Evolutionary conservation across 2,797 vertebrate species (phyloP), one percentile per base, ranked within the genome.

Genomic region (Gadopsis bispinosus): DNA sequence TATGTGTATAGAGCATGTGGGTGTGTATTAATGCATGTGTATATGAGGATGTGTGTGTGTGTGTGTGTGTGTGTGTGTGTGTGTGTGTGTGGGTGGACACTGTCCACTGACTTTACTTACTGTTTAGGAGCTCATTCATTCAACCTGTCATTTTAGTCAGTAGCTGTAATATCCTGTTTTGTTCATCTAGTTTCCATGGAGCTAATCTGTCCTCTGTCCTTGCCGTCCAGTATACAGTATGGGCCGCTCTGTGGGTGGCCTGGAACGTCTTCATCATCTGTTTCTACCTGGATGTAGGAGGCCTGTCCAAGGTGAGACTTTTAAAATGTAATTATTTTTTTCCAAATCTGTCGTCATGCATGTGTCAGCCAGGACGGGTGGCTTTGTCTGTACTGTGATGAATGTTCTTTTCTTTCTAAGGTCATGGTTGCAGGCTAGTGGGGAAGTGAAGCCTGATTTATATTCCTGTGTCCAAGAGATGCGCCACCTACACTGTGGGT

Each of bases 261-360:
- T 98, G 98, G 97, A 97, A 98, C 53, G 94, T 97, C 94, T 98
- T 97, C 87, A 91, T 97, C 89, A 97, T 97, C 94, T 99, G 97
- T 80, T 97, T 97, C 91, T 97, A 98, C 91, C 95, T 98, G 93
- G 96, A 99, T 54, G 96, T 97, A 54, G 97, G 97, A 83, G 97
- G 96, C 64, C 94, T 98, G 72, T 96, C 95, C 0, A 97, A 98
- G 97, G 98, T 97, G 92, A 96, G 95, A 19, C 48, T 55, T 60
- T 54, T 1, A 63, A 37, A 60, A 54, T 73, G 59, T 50, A 29
- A 26, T 19, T 50, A 10, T 29, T 19, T 65, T 72, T 68, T 22
- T 55, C 5, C 33, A 6, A 61, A 53, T 66, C 20, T 55, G 51
- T 31, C 22, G 0, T 33, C 58, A 26, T 39, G 7, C 54, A 6